Conservation (phyloP, 1,140 invertebrate species). For the Chelonus insularis region DNA sequence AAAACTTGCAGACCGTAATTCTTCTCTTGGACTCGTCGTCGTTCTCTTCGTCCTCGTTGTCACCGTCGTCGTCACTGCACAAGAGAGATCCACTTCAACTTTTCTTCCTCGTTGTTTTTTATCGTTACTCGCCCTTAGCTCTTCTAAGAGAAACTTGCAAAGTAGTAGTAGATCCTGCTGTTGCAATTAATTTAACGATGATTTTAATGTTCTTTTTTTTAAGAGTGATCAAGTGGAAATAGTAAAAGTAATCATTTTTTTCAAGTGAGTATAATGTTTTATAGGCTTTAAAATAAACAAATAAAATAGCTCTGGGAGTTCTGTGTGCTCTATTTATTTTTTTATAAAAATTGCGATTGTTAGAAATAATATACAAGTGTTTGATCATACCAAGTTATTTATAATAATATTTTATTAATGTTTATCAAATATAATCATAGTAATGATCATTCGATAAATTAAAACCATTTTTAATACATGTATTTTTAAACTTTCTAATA, state of each 20-base stretch:
- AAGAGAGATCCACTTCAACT: conserved; percentile 19
- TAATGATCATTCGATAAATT: too few species aligned
- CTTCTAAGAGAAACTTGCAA: conserved; percentile 10
- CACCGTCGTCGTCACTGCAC: not conserved
- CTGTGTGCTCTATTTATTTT: too few species aligned
- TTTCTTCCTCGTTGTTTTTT: conserved; percentile 14
- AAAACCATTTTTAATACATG: too few species aligned
- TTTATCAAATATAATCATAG: too few species aligned
- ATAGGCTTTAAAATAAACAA: too few species aligned
- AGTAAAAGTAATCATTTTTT: not conserved
- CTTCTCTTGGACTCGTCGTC: conserved; percentile 9
- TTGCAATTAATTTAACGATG: conserved; percentile 16
- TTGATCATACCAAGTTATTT: too few species aligned
- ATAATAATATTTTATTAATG: too few species aligned
- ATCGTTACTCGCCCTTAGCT: not conserved
- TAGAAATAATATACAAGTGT: too few species aligned
- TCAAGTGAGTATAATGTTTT: too few species aligned
- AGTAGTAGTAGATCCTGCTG: conserved; percentile 5
- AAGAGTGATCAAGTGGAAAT: not conserved
- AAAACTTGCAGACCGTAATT: conserved; percentile 27
- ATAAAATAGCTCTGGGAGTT: too few species aligned
- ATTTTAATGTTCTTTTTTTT: not conserved
- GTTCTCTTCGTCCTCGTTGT: not conserved
- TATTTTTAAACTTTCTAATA: too few species aligned
- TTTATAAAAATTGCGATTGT: too few species aligned